Conservation (phyloP, 2,113 vertebrate genomes). For the Fukomys damarensis region DNA sequence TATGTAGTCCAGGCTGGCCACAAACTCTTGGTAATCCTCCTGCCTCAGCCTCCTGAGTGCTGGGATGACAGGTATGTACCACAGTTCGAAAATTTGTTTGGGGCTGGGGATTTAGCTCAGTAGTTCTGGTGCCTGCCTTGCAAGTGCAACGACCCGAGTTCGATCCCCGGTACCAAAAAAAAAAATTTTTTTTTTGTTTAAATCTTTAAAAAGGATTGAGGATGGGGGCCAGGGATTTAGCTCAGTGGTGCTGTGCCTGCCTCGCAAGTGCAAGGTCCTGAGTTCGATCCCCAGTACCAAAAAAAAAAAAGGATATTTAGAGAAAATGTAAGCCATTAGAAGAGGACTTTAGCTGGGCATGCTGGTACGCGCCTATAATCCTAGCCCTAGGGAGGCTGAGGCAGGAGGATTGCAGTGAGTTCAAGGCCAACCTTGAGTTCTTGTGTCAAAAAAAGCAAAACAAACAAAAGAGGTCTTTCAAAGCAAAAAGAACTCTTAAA, state of each 20-base stretch:
- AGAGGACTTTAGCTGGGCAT: neutral
- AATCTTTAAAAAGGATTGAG: too few relatives aligned
- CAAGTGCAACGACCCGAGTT: too few relatives aligned
- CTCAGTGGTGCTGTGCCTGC: too few relatives aligned
- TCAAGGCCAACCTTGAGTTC: neutral
- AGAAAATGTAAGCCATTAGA: neutral
- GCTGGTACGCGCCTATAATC: neutral
- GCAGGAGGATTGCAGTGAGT: neutral
- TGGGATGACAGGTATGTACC: too few relatives aligned
- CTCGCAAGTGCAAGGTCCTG: too few relatives aligned
- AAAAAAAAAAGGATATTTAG: neutral
- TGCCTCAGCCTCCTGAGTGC: neutral
- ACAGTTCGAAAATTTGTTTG: neutral
- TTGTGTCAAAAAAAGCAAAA: neutral
- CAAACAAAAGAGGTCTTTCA: neutral
- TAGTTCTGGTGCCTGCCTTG: too few relatives aligned
- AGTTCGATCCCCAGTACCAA: too few relatives aligned
- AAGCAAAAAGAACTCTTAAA: constrained; percentile 52
- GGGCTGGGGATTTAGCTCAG: too few relatives aligned
- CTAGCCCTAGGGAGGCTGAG: neutral
- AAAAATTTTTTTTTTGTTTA: too few relatives aligned
- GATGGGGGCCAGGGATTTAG: too few relatives aligned
- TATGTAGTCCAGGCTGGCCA: neutral
- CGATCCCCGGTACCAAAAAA: too few relatives aligned
- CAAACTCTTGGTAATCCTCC: neutral